Evolutionary conservation across 1,140 invertebrate genomes (phyloP).

Genomic region (Bradysia coprophila): DNA sequence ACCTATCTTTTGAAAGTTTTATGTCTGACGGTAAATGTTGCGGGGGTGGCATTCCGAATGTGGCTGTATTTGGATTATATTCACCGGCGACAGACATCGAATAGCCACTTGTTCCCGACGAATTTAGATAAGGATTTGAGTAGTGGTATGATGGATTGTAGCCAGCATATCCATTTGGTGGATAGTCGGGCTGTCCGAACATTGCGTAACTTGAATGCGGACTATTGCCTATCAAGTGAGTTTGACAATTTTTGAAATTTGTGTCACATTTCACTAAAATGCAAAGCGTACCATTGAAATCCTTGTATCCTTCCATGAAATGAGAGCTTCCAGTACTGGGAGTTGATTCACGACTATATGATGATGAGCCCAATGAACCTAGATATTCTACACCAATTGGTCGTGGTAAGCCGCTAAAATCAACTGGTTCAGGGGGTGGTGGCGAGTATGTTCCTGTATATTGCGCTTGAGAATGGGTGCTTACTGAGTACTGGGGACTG

Average conservation of each 20-base stretch:
- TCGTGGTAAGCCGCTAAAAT: slow-evolving; percentile 31
- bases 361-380: slow-evolving; percentile 22
- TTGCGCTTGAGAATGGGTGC: slow-evolving; percentile 8
- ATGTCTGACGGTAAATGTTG: slow-evolving; percentile 47
- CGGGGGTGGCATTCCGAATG: slow-evolving; percentile 68
- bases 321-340: slow-evolving; percentile 65
- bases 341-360: slow-evolving; percentile 66
- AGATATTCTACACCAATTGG: slow-evolving; percentile 23
- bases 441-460: slow-evolving; percentile 19
- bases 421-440: slow-evolving; percentile 35
- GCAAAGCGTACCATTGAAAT: slow-evolving; percentile 46
- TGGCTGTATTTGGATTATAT: slow-evolving; percentile 44
- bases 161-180: slow-evolving; percentile 52
- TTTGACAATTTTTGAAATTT: not conserved
- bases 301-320: slow-evolving; percentile 66
- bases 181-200: slow-evolving; percentile 55
- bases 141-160: slow-evolving; percentile 45
- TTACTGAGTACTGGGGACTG: slow-evolving; percentile 34
- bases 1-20: slow-evolving; percentile 57
- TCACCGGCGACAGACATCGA: slow-evolving; percentile 41
- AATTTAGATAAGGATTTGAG: slow-evolving; percentile 23
- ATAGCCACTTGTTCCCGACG: slow-evolving; percentile 31
- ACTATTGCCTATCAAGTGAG: slow-evolving; percentile 43
- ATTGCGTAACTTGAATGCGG: slow-evolving; percentile 69
- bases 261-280: not conserved